Percentiles rank a stretch among this genome's conserved stretches.
Evolutionary conservation across 2,888 invertebrate genomes (phyloP).

Genomic region (Oligia latruncula): DNA sequence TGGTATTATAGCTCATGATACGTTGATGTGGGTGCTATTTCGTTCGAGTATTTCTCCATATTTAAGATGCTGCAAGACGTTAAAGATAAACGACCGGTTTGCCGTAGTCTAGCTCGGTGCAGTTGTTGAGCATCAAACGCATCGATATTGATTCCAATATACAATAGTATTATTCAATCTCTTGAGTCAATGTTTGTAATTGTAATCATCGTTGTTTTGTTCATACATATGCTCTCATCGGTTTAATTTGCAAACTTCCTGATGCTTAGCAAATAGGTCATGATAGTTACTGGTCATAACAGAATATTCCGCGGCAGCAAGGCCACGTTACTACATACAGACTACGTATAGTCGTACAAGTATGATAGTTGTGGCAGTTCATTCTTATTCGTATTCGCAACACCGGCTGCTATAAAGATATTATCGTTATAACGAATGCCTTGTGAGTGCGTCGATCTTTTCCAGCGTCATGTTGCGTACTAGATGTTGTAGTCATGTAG

Average conservation of each 20-base stretch:
- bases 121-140: constrained; percentile 65
- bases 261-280: constrained; percentile 43
- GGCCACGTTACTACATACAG: constrained; percentile 64
- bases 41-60: constrained; percentile 59
- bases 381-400: constrained; percentile 76
- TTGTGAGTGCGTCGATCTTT: constrained; percentile 76
- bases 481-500: constrained; percentile 48
- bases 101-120: constrained; percentile 57
- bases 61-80: constrained; percentile 74
- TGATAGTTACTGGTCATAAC: constrained; percentile 52
- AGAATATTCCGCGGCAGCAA: constrained; percentile 71
- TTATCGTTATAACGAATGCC: constrained; percentile 76
- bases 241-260: constrained; percentile 48
- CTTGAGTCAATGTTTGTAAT: constrained; percentile 42
- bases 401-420: constrained; percentile 74
- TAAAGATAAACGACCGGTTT: constrained; percentile 75
- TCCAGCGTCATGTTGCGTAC: constrained; percentile 65
- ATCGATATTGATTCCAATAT: constrained; percentile 69
- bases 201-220: constrained; percentile 38
- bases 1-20: constrained; percentile 40
- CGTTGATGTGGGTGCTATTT: constrained; percentile 50
- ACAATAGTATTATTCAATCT: constrained; percentile 57
- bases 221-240: constrained; percentile 38
- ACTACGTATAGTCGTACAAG: constrained; percentile 55
- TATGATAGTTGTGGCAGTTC: constrained; percentile 68